Conservation (phyloP, 1,140 invertebrate genomes). For the Elysia chlorotica region DNA sequence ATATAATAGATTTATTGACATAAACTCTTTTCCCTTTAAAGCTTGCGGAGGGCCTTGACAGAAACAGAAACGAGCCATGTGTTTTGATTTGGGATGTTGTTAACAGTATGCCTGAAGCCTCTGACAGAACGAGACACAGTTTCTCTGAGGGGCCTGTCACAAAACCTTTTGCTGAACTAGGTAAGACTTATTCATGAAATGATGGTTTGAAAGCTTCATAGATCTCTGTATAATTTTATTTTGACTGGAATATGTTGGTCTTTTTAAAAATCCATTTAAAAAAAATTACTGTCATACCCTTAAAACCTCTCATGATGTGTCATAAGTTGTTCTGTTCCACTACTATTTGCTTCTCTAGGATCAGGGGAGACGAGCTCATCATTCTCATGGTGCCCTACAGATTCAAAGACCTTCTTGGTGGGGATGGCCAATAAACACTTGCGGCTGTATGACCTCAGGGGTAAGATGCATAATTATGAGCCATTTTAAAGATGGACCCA, state of each 20-base stretch:
- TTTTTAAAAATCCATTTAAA: no score
- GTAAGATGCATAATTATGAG: no score
- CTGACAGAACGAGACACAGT: conserved; percentile 39
- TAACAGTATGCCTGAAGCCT: conserved; percentile 27
- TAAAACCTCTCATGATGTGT: no score
- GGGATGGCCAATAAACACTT: conserved; percentile 89
- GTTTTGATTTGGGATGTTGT: conserved; percentile 63
- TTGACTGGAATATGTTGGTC: no score
- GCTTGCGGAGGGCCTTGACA: conserved; percentile 84
- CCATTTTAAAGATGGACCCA: no score
- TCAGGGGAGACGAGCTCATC: conserved; percentile 83
- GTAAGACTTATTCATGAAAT: no score
- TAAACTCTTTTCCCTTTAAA: conserved; percentile 31
- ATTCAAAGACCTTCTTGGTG: conserved; percentile 76
- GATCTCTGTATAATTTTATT: no score
- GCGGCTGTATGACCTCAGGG: conserved; percentile 89
- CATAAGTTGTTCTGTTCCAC: no score
- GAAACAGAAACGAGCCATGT: conserved; percentile 71
- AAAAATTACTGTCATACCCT: no score
- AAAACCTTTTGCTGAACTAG: conserved; percentile 47
- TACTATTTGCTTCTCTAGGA: no score
- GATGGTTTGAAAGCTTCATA: no score
- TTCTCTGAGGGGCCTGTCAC: conserved; percentile 37
- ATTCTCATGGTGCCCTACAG: conserved; percentile 80
- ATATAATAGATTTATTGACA: no score